Evolutionary conservation across 2,113 vertebrate species (phyloP), one percentile per base, ranked within the genome.

Genomic region (Excalfactoria chinensis): DNA sequence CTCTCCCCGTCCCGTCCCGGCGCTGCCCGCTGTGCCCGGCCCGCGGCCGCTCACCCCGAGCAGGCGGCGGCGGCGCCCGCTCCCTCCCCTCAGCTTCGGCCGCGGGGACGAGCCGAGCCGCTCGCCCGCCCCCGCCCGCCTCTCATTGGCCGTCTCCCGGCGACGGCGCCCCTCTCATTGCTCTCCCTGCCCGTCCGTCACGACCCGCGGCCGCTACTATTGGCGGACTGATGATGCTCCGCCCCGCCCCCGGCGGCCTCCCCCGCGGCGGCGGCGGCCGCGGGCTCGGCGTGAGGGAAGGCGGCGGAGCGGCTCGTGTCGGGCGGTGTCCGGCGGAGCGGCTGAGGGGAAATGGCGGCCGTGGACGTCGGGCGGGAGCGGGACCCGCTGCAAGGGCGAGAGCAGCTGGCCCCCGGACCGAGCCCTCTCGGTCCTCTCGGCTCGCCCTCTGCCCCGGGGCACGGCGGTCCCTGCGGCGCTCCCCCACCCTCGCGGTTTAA

Each of bases 131-230:
- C 7, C 73, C 55, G 21, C 71, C 82, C 35, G 2, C 7, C 15
- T 6, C 72, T 49, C 35, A 89, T 83, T 91, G 88, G 88, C 4
- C 8, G 3, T 8, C 9, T 2, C 13, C 11, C 16, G 0, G 20
- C 0, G 0, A 9, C 1, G 1, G 5, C 5, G 0, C n/a, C 22
- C 8, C 48, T 9, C 23, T 80, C 73, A 86, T 72, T 89, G 91
- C 16, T 3, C 0, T 0, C 0, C 0, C 0, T 0, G 1, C 1
- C 0, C 28, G 73, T 56, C 86, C 32, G 32, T 93, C 89, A 56
- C 2, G 3, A 2, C 0, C 2, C 7, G 6, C 3, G 0, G 9
- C 32, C 6, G 20, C 0, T 6, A 15, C 26, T 11, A 80, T 80
- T 75, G 73, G 91, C 9, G 4, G 8, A 3, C 3, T 13, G 25